Base-by-base conservation (phyloP, 2,113 vertebrate genomes). In the Galbula dea region DNA sequence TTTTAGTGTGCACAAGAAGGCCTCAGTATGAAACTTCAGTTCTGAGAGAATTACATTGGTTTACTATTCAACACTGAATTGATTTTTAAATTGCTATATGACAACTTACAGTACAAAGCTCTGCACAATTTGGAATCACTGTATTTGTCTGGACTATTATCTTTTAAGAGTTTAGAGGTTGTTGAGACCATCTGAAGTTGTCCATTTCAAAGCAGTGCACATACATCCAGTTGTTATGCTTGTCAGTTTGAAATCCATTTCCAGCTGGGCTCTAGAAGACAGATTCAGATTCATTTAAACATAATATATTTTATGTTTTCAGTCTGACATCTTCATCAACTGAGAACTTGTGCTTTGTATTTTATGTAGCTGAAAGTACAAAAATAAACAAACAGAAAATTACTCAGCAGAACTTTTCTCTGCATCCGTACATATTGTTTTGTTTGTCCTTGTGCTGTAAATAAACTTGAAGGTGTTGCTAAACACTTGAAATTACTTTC, bases 301-400 rank as follows among this genome's bases (percentile, higher is more conserved):
- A 59, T 90, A 85, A 96, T 96, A 96, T 96, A 19, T 86, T 95
- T 80, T 69, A 76, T 69, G n/a, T 94, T 96, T 94, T 94, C 52
- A 63, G 43, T 62, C 48, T 77, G 83, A 80, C 78, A 82, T 66
- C 68, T n/a, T 92, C 54, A 96, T 51, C 48, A 84, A 66, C 23
- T 68, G 54, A 90, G 61, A 34, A 92, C 12, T 74, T 78, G 43
- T 39, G 73, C 16, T 88, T 89, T 89, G 45, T 72, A 76, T 84
- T 94, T 94, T 85, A 61, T 61, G 54, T 67, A 85, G 32, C 24
- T 74, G 29, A 76, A 92, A 88, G 93, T 51, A 69, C 36, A 73
- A 76, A 94, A 83, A 86, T 59, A 94, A 72, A 52, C 30, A 61
- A 83, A 59, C 21, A 90, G 49, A 41, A 93, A 76, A 94, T 45